phyloP scores from a whole-genome alignment of 2,888 invertebrate species.

The Agrilus biguttatus region DNA sequence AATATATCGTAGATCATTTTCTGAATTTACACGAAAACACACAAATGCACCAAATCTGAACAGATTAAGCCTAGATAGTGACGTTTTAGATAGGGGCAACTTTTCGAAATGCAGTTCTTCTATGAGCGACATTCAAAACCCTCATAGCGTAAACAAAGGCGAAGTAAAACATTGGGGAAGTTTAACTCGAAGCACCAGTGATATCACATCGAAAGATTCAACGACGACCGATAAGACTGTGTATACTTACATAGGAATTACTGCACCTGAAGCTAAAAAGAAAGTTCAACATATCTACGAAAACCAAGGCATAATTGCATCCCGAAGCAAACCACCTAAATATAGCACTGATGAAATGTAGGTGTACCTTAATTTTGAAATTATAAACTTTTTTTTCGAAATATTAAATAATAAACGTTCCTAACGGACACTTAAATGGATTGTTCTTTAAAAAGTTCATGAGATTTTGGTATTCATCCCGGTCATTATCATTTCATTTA shows the following conservation, averaged over 20 bases:
- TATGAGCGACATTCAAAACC: slow-evolving; percentile 29
- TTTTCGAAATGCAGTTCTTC: slow-evolving; percentile 29
- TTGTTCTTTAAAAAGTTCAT: no score
- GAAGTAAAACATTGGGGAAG: slow-evolving; percentile 13
- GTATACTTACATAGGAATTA: slow-evolving; percentile 30
- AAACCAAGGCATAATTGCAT: slow-evolving; percentile 25
- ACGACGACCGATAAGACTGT: slow-evolving; percentile 17
- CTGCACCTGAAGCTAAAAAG: slow-evolving; percentile 19
- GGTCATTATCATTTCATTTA: no score
- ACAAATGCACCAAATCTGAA: slow-evolving; percentile 21
- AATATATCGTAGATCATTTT: slow-evolving; percentile 34
- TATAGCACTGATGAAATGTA: slow-evolving; percentile 25
- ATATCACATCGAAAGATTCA: slow-evolving; percentile 15
- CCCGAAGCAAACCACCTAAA: slow-evolving; percentile 17
- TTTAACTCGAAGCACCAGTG: slow-evolving; percentile 23
- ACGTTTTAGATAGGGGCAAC: slow-evolving; percentile 17
- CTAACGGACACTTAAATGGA: no score
- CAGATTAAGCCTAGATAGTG: slow-evolving; percentile 27
- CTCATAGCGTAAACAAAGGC: slow-evolving; percentile 14
- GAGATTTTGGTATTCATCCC: no score
- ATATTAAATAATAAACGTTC: no score
- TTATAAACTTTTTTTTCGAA: no score
- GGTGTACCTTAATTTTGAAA: slow-evolving; percentile 9
- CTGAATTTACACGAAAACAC: slow-evolving; percentile 26
- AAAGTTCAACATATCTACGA: slow-evolving; percentile 24